Evolutionary conservation across 1,140 invertebrate genomes (phyloP), one percentile per base, ranked within the genome.

Genomic region (Macrocentrus cingulum): DNA sequence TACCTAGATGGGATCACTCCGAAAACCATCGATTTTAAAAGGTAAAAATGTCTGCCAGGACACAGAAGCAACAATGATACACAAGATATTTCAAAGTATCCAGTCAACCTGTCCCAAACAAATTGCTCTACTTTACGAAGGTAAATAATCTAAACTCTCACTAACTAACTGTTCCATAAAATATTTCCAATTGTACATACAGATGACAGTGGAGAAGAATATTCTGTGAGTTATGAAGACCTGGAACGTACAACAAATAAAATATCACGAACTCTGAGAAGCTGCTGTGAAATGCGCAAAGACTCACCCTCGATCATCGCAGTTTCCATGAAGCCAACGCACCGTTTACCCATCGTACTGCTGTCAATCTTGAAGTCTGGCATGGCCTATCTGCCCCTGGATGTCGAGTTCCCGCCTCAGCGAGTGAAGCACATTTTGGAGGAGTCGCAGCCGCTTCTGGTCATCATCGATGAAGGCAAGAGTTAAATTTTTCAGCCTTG

Each of bases 381-480:
- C 0, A 88, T 88, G 39, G 87, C 90, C 0, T 95, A 94, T 73
- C 72, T 95, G 25, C 91, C 92, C 0, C 79, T 94, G 51, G 91
- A 94, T 69, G 83, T 85, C 1, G 84, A 83, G 45, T 91, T 92
- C 65, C 91, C 91, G 0, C 82, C 81, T 11, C 82, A 84, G 13
- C 83, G 92, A 58, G 82, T 93, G 5, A 81, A 85, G 19, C 89
- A 92, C 67, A 92, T 94, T 52, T 72, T 93, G 6, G 76, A 83
- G 19, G 91, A 94, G 68, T 82, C 90, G 0, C 81, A 86, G 60
- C 91, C 91, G 0, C 77, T 84, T 0, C 69, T 91, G 19, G 81
- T 91, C 0, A 77, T 93, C 22, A 83, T 85, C 36, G 88, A 91
- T 62, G 82, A 64, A 55, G 60, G 63, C 66, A 60, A 46, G n/a